Evolutionary conservation across 2,113 vertebrate species (phyloP).

Genomic region (Apteryx mantelli): DNA sequence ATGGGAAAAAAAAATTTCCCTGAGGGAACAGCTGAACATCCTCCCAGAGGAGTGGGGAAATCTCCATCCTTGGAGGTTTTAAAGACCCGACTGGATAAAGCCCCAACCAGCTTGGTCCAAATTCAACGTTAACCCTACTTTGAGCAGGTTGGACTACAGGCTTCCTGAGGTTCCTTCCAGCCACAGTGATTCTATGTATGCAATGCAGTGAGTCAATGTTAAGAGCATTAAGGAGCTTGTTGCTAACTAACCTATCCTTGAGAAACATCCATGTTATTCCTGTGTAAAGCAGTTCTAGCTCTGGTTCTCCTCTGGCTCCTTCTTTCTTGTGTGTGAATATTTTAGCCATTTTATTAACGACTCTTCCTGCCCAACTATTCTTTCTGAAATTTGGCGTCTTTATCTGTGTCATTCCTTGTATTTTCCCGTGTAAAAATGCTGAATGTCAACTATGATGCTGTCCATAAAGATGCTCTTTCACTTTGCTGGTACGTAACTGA

Average conservation of each 20-base stretch:
- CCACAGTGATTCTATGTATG: neutral
- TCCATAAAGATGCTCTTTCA: neutral
- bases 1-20: fast-evolving
- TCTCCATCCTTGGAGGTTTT: neutral
- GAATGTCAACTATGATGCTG: neutral
- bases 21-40: neutral
- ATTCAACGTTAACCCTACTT: neutral
- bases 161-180: neutral
- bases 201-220: neutral
- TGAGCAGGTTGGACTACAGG: neutral
- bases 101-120: neutral
- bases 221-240: neutral
- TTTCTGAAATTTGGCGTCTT: neutral
- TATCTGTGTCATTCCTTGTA: fast-evolving
- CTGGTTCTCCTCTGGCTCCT: neutral
- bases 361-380: neutral
- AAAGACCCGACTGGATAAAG: neutral
- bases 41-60: neutral
- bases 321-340: neutral
- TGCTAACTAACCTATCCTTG: neutral
- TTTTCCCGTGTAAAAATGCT: neutral
- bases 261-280: neutral
- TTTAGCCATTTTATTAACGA: neutral
- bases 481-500: neutral
- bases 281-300: neutral